phyloP scores from a whole-genome alignment of 2,888 invertebrate genomes.

The Scaptomyza parva region DNA sequence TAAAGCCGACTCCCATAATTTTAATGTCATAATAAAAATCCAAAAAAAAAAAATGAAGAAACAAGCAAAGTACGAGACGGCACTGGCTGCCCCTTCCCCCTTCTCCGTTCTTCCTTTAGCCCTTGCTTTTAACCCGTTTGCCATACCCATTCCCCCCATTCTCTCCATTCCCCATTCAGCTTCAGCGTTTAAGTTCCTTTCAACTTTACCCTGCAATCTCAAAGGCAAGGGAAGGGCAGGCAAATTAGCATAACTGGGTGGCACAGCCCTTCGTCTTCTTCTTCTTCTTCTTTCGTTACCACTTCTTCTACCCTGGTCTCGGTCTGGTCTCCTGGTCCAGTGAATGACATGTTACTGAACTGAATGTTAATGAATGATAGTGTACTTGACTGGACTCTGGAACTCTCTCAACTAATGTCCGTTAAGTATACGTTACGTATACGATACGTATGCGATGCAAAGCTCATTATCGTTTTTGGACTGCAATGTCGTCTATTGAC shows the following conservation, averaged over 20 bases:
- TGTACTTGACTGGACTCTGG: too few relatives aligned
- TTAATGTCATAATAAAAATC: conserved; percentile 79
- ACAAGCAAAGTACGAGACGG: conserved; percentile 30
- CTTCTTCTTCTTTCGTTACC: background rate
- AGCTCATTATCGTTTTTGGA: too few relatives aligned
- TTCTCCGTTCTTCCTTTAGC: background rate
- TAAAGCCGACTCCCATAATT: conserved; percentile 72
- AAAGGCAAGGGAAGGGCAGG: background rate
- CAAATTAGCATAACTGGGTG: conserved; percentile 24
- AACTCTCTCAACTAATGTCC: too few relatives aligned
- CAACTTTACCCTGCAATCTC: conserved; percentile 16
- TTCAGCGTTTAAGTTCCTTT: conserved; percentile 9
- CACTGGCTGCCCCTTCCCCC: conserved; percentile 6
- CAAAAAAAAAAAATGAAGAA: conserved; percentile 22
- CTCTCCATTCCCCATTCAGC: too few relatives aligned
- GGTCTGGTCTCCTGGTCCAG: too few relatives aligned
- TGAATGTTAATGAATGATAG: too few relatives aligned
- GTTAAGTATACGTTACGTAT: too few relatives aligned
- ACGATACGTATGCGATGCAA: too few relatives aligned
- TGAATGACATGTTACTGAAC: too few relatives aligned
- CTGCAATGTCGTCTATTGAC: conserved; percentile 9
- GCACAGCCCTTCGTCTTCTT: too few relatives aligned
- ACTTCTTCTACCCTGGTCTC: too few relatives aligned
- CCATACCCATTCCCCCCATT: background rate
- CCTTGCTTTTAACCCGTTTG: background rate